Conservation (phyloP, 2,113 vertebrate species). For the Microcebus griseorufus region DNA sequence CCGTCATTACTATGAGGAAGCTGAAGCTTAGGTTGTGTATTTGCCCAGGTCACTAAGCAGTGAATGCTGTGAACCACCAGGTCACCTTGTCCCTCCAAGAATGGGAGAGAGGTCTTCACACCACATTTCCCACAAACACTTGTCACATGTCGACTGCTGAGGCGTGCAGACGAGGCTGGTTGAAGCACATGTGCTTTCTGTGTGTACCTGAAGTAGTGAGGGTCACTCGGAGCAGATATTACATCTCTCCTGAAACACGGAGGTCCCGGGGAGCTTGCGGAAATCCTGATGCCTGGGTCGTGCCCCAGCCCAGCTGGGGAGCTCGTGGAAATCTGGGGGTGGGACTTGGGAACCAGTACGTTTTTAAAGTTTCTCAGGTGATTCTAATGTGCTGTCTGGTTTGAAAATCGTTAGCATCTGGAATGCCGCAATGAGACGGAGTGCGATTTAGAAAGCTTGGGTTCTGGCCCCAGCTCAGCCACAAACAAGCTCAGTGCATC, state of each 20-base stretch:
- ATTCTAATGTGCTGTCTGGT: not conserved
- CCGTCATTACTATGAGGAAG: not conserved
- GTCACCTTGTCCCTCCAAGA: accelerated
- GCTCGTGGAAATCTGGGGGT: not conserved
- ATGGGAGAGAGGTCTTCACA: accelerated
- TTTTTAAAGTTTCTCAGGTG: not conserved
- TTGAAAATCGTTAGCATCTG: not conserved
- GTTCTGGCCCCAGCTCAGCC: not conserved
- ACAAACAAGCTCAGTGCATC: too few species aligned
- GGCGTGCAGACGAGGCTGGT: not conserved
- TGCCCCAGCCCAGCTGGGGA: not conserved
- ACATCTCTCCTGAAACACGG: not conserved
- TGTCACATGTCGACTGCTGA: too few species aligned
- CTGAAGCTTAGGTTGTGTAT: not conserved
- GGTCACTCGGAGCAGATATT: too few species aligned
- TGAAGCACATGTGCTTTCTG: accelerated
- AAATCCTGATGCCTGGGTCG: not conserved
- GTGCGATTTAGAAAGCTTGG: not conserved
- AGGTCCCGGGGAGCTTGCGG: not conserved
- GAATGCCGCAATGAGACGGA: not conserved
- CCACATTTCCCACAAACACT: not conserved
- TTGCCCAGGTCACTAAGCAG: not conserved
- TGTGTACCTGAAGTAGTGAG: not conserved
- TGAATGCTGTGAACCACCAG: not conserved
- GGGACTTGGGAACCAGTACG: not conserved